Conservation (phyloP, 1,140 invertebrate genomes). For the Propsilocerus akamusi region DNA sequence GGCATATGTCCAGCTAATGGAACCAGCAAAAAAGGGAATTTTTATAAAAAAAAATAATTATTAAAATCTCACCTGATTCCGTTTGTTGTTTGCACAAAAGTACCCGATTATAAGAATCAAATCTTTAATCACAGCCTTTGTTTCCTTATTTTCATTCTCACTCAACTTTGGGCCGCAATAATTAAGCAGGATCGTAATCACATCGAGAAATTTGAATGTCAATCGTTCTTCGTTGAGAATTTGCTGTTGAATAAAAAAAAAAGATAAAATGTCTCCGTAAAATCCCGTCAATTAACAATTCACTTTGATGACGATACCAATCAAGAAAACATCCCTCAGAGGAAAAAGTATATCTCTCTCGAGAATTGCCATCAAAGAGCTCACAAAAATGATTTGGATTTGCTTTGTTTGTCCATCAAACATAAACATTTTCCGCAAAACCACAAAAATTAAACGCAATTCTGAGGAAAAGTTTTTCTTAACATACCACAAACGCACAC, state of each 20-base stretch:
- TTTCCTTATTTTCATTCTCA: constrained; percentile 20
- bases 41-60: not conserved
- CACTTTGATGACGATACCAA: no score
- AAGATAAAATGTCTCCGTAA: constrained; percentile 1
- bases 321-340: no score
- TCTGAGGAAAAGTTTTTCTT: no score
- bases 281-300: no score
- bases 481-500: no score
- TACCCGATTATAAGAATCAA: constrained; percentile 31
- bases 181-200: constrained; percentile 66
- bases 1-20: no score
- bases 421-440: no score
- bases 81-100: constrained; percentile 30
- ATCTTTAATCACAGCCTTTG: constrained; percentile 30
- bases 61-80: constrained; percentile 23
- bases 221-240: constrained; percentile 69
- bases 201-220: constrained; percentile 73
- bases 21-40: not conserved
- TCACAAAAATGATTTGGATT: no score
- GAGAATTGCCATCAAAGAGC: no score
- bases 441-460: no score
- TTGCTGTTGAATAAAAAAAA: constrained; percentile 37
- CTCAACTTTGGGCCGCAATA: constrained; percentile 41
- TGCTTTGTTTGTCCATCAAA: no score
- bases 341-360: no score